Evolutionary conservation across 2,888 invertebrate genomes (phyloP), one percentile per base, ranked within the genome.

Genomic region (Mechanitis mazaeus): DNA sequence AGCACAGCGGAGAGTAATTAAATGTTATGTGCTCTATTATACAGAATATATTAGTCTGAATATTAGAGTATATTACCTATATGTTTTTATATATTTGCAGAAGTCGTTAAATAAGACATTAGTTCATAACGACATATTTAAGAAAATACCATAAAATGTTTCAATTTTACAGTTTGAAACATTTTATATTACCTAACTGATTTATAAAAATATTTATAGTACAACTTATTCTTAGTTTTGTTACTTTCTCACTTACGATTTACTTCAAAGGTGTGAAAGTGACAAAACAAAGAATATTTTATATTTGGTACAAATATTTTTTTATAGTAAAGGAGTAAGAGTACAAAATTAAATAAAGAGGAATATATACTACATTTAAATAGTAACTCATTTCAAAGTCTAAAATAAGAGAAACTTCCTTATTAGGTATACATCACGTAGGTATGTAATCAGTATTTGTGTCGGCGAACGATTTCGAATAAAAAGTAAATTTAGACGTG

Each of bases 351-450:
- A 3, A 20, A n/a, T 1, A 2, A 6, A 47, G 5, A 20, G 20
- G 0, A 20, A 47, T 3, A 47, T 20, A 0, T 47, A n/a, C n/a
- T 50, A 50, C 31, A 6, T 28, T 50, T 6, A 50, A 50, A 50
- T 1, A 31, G 9, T 31, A 28, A 31, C 28, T 31, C 31, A 50
- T 6, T 31, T 31, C 2, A 31, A 50, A 50, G 28, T 50, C 50
- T 9, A 60, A 60, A 60, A 57, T 57, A 60, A 63, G 80, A 81
- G 85, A 85, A 87, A 86, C 79, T 75, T 71, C 75, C 77, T 73
- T 75, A 75, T 80, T 77, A 73, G 76, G 71, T 73, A 71, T 72
- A 70, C 73, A 77, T 81, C 84, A 86, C 86, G 83, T 83, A 68
- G 71, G 45, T 47, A 12, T 31, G 59, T 47, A 58, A 67, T 67